Percentiles rank a stretch among this genome's conserved stretches.
phyloP scores from a whole-genome alignment of 2,888 invertebrate species.

The Diarsia rubi region DNA sequence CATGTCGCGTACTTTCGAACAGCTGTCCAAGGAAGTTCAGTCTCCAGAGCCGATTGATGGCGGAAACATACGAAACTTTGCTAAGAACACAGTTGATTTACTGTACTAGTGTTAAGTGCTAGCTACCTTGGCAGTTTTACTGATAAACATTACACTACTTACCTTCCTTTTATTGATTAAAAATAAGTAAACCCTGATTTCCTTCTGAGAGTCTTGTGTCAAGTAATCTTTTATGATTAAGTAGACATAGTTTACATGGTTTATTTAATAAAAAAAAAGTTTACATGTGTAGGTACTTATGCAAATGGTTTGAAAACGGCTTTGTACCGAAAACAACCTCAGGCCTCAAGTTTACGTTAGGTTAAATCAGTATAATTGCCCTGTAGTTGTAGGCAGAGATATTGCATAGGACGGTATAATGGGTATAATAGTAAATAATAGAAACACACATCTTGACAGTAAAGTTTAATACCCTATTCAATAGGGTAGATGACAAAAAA shows the following conservation, averaged over 20 bases:
- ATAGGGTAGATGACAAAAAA: too few species aligned
- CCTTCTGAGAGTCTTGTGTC: background rate
- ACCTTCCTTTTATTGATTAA: background rate
- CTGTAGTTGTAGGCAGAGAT: too few species aligned
- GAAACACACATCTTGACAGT: too few species aligned
- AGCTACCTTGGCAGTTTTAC: background rate
- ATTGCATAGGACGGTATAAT: too few species aligned
- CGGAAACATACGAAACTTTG: conserved; percentile 4
- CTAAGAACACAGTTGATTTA: conserved; percentile 2
- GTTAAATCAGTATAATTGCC: too few species aligned
- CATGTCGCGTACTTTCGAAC: conserved; percentile 77
- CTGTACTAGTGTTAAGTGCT: background rate
- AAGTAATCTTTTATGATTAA: background rate
- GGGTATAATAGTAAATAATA: too few species aligned
- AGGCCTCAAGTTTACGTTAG: too few species aligned
- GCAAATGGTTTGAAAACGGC: background rate
- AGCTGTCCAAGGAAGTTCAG: conserved; percentile 78
- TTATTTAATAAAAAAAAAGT: background rate
- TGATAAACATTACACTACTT: background rate
- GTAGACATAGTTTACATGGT: background rate
- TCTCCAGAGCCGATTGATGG: conserved; percentile 8
- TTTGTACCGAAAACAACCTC: too few species aligned
- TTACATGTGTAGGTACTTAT: background rate
- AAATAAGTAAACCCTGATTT: background rate
- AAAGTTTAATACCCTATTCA: too few species aligned